Conservation (phyloP, 2,797 vertebrate species). For the Vireo griseus region DNA sequence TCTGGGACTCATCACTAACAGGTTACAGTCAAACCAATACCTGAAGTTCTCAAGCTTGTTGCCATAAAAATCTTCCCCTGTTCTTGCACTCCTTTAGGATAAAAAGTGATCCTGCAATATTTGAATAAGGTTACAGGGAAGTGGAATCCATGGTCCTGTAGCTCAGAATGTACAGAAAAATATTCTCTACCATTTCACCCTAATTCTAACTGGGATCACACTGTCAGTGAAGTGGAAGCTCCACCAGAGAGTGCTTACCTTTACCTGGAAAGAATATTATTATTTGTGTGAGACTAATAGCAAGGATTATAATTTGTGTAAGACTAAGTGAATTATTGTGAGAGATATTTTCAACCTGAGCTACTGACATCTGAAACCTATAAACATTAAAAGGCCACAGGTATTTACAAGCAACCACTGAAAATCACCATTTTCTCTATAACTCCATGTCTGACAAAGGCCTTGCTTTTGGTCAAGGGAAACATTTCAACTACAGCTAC, state of each 20-base stretch:
- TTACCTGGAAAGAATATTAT: not conserved
- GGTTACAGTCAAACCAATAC: not conserved
- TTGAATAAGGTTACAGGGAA: not conserved
- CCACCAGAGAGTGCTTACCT: not conserved
- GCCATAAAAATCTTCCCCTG: not conserved
- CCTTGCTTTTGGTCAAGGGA: not conserved
- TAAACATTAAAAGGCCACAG: not conserved
- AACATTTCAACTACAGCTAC: not conserved
- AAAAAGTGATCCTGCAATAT: not conserved
- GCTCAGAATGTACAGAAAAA: not conserved
- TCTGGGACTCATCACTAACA: not conserved
- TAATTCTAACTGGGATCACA: accelerated
- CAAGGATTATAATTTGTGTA: not conserved
- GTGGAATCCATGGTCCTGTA: not conserved
- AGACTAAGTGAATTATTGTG: not conserved
- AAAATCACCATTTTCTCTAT: not conserved
- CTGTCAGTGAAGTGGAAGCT: not conserved
- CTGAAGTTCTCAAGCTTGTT: not conserved
- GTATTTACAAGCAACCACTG: not conserved
- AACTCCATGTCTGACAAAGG: not conserved
- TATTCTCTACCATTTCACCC: not conserved
- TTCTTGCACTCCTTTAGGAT: not conserved
- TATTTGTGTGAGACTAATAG: not conserved
- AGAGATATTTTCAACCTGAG: not conserved
- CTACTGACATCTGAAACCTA: not conserved